Conservation (phyloP, 2,888 invertebrate genomes). For the Phrixothrix hirtus region DNA sequence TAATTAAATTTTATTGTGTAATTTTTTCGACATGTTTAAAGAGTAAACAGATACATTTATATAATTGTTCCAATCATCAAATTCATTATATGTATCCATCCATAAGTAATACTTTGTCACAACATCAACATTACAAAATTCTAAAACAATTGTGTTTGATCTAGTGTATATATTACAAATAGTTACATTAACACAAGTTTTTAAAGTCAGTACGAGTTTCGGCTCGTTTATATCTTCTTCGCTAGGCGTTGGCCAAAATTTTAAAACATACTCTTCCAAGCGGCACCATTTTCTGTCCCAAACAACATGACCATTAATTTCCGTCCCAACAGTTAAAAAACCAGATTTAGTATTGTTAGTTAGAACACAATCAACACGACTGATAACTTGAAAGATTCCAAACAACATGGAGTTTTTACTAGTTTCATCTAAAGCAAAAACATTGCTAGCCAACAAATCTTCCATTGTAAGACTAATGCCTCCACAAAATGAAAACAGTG, state of each 20-base stretch:
- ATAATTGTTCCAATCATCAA: no score
- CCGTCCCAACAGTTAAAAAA: conserved; percentile 59
- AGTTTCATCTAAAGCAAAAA: background rate
- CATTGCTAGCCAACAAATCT: background rate
- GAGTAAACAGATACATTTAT: no score
- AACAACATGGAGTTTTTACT: conserved; percentile 38
- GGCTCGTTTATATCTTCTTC: conserved; percentile 52
- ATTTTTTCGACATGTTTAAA: no score
- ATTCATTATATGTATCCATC: no score
- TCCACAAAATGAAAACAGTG: conserved; percentile 42
- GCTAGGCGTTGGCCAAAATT: conserved; percentile 60
- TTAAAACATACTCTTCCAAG: conserved; percentile 54
- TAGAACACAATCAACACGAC: conserved; percentile 38
- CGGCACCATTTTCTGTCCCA: conserved; percentile 64
- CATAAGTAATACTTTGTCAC: no score
- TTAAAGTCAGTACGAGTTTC: conserved; percentile 47
- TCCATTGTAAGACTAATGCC: background rate
- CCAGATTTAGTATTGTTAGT: conserved; percentile 50
- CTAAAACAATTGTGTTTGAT: no score
- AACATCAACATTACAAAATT: no score
- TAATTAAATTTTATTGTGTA: no score
- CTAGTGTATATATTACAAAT: no score
- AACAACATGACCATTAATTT: conserved; percentile 48
- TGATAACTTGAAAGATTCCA: conserved; percentile 41
- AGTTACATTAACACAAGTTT: no score